These are phyloP conservation scores for Falco peregrinus DNA, from an alignment of 2,797 vertebrate species.

Conservation along the genomic window DNA sequence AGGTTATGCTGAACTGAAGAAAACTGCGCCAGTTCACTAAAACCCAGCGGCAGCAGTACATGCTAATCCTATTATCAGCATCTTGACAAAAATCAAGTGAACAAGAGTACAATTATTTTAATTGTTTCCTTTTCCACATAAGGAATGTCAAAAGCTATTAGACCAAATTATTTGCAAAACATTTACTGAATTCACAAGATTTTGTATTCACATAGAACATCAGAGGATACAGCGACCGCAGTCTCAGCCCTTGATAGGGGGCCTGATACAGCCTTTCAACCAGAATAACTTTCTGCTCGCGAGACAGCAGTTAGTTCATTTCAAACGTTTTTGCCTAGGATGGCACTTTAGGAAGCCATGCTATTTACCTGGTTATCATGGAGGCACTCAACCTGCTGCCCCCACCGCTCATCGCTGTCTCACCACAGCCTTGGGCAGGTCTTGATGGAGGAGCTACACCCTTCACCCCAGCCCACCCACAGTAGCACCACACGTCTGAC, in stretches of 20 bases:
- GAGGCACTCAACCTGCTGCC: neutral
- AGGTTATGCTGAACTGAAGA: neutral
- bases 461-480: neutral
- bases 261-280: neutral
- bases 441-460: neutral
- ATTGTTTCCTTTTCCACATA: slow-evolving; percentile 51
- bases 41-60: neutral
- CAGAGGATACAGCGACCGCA: neutral
- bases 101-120: slow-evolving; percentile 58
- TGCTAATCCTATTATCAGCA: slow-evolving; percentile 51
- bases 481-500: rapidly evolving
- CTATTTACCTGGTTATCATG: neutral
- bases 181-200: neutral
- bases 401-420: rapidly evolving
- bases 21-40: neutral
- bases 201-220: neutral
- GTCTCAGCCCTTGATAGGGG: neutral
- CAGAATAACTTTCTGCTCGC: neutral
- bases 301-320: neutral
- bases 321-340: neutral
- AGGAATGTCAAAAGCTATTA: slow-evolving; percentile 37
- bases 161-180: slow-evolving; percentile 46
- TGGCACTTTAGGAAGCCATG: neutral
- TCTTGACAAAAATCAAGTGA: slow-evolving; percentile 58
- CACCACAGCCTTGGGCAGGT: neutral